Base-by-base conservation (phyloP, 92 coral and sea anemone species). In the Siderastrea siderea region DNA sequence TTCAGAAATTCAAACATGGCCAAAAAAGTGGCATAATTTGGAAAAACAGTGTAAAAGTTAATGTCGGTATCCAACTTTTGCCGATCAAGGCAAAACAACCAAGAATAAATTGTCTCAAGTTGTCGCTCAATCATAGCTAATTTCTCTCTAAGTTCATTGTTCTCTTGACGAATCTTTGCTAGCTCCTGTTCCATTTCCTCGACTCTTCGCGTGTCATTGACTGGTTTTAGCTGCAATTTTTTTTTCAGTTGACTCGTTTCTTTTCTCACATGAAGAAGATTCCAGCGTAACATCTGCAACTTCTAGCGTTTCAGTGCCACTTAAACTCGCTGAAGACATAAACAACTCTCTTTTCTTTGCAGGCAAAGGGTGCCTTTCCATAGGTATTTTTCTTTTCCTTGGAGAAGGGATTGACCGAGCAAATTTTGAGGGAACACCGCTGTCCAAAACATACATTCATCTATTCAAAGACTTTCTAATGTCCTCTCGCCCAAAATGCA, bases 321-420 rank as follows among this genome's bases (percentile, higher is more conserved):
- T 26, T 26, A 26, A 45, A 19, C 3, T 68, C 6, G 26, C 74
- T 12, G 26, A 12, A 49, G 74, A 5, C 48, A 68, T 47, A 47
- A 19, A 48, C 19, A 68, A 49, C 38, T 26, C 38, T 68, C 14
- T 11, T 43, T 58, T 83, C 87, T 70, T 83, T 69, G 2, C 11
- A 70, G 87, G 88, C 81, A 67, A n/a, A 16, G 64, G 57, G 10
- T 11, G n/a, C 60, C 84, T 47, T 80, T 86, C 89, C 48, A 87
- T 71, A 3, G 84, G 93, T 45, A 87, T 78, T 69, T 90, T 84
- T 85, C 85, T 84, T 84, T 90, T 90, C 80, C 68, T 78, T 62
- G 81, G 86, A 38, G 90, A 78, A 15, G 85, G 93, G 46, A 60
- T 82, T 46, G 93, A 90, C 93, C 91, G 86, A 57, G 75, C 68